Conservation (phyloP, 1,140 invertebrate species). For the Nasonia longicornis region DNA sequence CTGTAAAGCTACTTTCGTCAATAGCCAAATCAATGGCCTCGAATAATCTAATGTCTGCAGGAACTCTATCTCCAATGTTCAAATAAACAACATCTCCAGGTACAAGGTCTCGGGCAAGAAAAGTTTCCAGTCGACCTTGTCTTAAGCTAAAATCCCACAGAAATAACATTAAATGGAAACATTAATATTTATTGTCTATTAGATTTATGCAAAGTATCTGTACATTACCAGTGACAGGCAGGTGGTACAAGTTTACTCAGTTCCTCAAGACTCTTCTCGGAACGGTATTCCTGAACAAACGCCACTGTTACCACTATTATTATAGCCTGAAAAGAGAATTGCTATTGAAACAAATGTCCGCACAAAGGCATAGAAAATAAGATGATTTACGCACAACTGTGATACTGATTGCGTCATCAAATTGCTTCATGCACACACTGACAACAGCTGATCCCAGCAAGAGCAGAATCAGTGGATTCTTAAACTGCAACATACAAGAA, state of each 20-base stretch:
- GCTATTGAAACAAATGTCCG: constrained; percentile 12
- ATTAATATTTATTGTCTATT: neutral
- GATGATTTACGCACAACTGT: constrained; percentile 83
- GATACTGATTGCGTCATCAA: constrained; percentile 98
- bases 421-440: constrained; percentile 96
- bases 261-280: constrained; percentile 99
- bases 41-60: constrained; percentile 94
- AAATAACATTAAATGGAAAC: constrained; percentile 14
- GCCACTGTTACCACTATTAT: constrained; percentile 99
- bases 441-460: constrained; percentile 95
- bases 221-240: constrained; percentile 81
- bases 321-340: constrained; percentile 75
- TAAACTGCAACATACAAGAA: constrained; percentile 78
- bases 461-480: constrained; percentile 96
- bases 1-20: constrained; percentile 99
- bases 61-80: constrained; percentile 94
- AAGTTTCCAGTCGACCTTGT: constrained; percentile 88
- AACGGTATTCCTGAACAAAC: constrained; percentile 99
- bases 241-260: constrained; percentile 97
- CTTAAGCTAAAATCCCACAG: constrained; percentile 76
- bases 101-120: constrained; percentile 94
- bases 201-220: neutral
- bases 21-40: constrained; percentile 92
- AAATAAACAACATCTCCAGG: constrained; percentile 97
- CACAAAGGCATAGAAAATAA: constrained; percentile 29